Conservation (phyloP, 2,113 vertebrate species). For the Lepidothrix coronata region DNA sequence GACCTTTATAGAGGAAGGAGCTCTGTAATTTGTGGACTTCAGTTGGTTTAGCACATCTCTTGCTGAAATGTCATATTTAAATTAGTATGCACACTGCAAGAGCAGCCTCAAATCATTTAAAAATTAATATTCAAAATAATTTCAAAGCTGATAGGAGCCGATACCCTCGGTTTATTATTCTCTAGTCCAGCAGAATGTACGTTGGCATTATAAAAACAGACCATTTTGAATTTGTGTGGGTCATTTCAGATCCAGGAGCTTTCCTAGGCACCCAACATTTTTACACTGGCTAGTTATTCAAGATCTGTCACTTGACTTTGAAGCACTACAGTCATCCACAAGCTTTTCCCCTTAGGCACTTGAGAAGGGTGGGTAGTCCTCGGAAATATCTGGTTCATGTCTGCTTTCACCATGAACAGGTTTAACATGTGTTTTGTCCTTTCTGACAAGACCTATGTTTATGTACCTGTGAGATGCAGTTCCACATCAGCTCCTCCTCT, state of each 20-base stretch:
- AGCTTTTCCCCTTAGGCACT: not conserved
- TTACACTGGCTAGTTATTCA: not conserved
- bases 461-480: not conserved
- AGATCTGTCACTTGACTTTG: not conserved
- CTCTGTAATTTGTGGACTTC: not conserved
- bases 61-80: conserved; percentile 35
- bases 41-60: conserved; percentile 21
- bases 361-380: not conserved
- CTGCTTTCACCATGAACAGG: not conserved
- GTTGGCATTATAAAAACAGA: not conserved
- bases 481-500: not conserved
- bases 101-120: conserved; percentile 3
- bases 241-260: not conserved
- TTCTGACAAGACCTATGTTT: not conserved
- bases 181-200: not conserved
- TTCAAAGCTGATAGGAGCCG: not conserved
- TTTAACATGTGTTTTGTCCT: not conserved
- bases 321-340: not conserved
- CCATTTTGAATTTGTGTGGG: not conserved
- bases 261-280: not conserved
- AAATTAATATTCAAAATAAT: conserved; percentile 23
- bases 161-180: not conserved
- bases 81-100: not conserved
- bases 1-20: not conserved
- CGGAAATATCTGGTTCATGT: not conserved